Percentiles rank a stretch among this genome's conserved stretches.
Conservation (phyloP, 2,888 invertebrate genomes). For the Drosophila buzzatii region DNA sequence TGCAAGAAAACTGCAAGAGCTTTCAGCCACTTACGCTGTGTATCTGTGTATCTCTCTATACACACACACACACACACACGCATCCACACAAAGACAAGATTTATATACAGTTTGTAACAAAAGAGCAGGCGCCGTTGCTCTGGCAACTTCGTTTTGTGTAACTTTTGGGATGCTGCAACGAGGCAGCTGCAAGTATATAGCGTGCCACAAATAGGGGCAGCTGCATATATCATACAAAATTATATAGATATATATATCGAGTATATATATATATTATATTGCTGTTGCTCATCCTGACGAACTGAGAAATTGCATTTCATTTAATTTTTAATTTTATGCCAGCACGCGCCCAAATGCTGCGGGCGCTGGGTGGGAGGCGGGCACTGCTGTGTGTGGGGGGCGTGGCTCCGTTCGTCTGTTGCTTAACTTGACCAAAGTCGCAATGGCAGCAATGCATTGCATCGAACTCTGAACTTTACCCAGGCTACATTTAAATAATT, state of each 20-base stretch:
- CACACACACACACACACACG: constrained; percentile 7
- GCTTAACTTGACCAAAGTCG: constrained; percentile 39
- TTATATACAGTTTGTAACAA: constrained; percentile 27
- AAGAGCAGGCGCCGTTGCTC: constrained; percentile 22
- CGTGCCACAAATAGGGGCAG: constrained; percentile 23
- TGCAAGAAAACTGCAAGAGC: constrained; percentile 35
- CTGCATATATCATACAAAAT: constrained; percentile 6
- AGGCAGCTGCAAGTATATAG: constrained; percentile 22
- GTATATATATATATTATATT: neutral
- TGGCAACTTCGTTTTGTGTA: constrained; percentile 16
- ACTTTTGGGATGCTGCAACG: constrained; percentile 47
- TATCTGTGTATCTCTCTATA: constrained; percentile 27
- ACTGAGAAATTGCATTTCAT: constrained; percentile 41
- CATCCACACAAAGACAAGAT: constrained; percentile 2
- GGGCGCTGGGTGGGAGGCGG: neutral
- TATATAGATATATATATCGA: neutral
- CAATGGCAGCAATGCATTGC: constrained; percentile 30
- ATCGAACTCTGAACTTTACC: constrained; percentile 59
- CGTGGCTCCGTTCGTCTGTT: constrained; percentile 4
- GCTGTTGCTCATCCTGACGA: neutral
- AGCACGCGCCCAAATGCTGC: constrained; percentile 22
- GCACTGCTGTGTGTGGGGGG: neutral
- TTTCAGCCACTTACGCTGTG: constrained; percentile 19
- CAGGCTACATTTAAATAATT: constrained; percentile 70
- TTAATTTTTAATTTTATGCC: constrained; percentile 71